A percentile compares a stretch with the other conserved stretches of the same genome.
Conservation (phyloP, 2,888 invertebrate species). For the Tanaodytes sp. region DNA sequence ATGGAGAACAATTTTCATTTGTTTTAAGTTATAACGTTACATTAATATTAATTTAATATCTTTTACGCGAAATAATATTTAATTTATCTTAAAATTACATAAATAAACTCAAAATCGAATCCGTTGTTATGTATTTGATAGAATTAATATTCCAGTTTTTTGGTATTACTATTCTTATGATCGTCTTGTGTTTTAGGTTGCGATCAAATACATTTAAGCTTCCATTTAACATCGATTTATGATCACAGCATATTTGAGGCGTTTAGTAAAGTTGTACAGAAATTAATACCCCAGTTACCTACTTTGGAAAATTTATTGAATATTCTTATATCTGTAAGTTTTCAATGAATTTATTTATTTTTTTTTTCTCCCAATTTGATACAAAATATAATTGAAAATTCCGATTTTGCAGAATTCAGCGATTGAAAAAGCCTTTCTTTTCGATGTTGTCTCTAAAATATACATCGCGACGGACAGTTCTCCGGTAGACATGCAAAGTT, state of each 20-base stretch:
- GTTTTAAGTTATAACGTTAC: too few relatives aligned
- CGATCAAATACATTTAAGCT: slow-evolving; percentile 92
- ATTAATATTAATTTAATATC: too few relatives aligned
- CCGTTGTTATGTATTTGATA: too few relatives aligned
- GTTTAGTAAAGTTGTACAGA: slow-evolving; percentile 99
- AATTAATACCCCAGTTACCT: slow-evolving; percentile 96
- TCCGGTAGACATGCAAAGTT: slow-evolving; percentile 99
- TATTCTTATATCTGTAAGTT: slow-evolving; percentile 94
- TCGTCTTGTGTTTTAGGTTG: slow-evolving; percentile 74
- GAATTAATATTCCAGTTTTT: too few relatives aligned
- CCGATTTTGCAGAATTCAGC: slow-evolving; percentile 94
- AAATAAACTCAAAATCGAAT: too few relatives aligned
- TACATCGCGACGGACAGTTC: slow-evolving; percentile 99
- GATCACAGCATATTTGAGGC: slow-evolving; percentile 99
- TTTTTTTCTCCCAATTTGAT: too few relatives aligned
- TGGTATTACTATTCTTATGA: too few relatives aligned
- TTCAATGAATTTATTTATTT: neutral
- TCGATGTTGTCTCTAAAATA: slow-evolving; percentile 99
- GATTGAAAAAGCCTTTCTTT: slow-evolving; percentile 99
- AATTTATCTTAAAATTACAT: too few relatives aligned
- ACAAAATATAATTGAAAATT: too few relatives aligned
- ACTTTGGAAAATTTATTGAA: slow-evolving; percentile 97
- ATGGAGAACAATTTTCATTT: too few relatives aligned
- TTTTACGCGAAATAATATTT: too few relatives aligned
- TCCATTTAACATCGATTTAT: slow-evolving; percentile 98